Conservation (phyloP, 2,797 vertebrate species). For the Pteronotus mesoamericanus region DNA sequence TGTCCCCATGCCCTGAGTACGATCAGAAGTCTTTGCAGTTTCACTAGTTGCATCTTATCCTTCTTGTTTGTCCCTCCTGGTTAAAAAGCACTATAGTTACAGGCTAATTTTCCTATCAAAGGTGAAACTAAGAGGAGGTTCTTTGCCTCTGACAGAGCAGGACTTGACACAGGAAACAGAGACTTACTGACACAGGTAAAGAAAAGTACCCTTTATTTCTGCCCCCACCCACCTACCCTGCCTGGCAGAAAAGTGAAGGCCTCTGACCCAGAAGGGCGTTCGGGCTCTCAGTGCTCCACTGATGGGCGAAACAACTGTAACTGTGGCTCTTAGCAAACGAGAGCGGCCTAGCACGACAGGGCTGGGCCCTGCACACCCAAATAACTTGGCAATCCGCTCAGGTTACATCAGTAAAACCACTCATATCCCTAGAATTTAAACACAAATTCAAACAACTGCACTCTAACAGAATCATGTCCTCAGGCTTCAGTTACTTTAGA, state of each 20-base stretch:
- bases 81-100: constrained; percentile 9
- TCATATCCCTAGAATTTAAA: constrained; percentile 40
- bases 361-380: neutral
- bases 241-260: neutral
- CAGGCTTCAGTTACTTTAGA: neutral
- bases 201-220: neutral
- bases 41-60: neutral
- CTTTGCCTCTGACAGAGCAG: neutral
- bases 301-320: neutral
- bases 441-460: constrained; percentile 5
- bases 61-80: neutral
- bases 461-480: neutral
- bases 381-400: neutral
- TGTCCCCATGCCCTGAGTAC: neutral
- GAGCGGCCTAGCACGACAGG: neutral
- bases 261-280: neutral
- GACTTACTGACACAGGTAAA: neutral
- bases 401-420: constrained; percentile 7
- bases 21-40: neutral
- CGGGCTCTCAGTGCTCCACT: neutral
- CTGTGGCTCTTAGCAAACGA: neutral
- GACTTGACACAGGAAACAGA: neutral
- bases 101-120: neutral
- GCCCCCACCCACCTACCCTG: neutral
- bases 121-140: neutral